phyloP scores from a whole-genome alignment of 2,888 invertebrate species.

The Pammene fasciana region DNA sequence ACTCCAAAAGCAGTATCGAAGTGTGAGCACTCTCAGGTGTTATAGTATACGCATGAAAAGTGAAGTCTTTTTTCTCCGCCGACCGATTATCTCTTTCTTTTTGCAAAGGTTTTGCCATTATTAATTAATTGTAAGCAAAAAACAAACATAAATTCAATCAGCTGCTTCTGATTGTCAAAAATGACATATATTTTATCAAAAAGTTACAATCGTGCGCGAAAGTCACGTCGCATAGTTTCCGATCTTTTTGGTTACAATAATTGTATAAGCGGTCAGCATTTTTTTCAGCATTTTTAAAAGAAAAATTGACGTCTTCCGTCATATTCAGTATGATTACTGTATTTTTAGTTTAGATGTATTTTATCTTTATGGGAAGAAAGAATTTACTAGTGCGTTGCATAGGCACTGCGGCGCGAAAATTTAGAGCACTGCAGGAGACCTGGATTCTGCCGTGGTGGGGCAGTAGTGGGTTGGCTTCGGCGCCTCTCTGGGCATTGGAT shows the following conservation, averaged over 20 bases:
- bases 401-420: slow-evolving; percentile 67
- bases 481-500: slow-evolving; percentile 72
- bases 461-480: slow-evolving; percentile 63
- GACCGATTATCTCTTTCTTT: slow-evolving; percentile 75
- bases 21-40: slow-evolving; percentile 76
- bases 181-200: not conserved
- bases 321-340: slow-evolving; percentile 35
- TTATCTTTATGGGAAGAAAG: slow-evolving; percentile 68
- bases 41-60: slow-evolving; percentile 70
- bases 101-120: slow-evolving; percentile 69
- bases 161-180: slow-evolving; percentile 3
- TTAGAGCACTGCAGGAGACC: slow-evolving; percentile 70
- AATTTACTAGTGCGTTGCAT: slow-evolving; percentile 67
- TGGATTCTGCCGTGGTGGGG: slow-evolving; percentile 79
- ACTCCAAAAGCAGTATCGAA: slow-evolving; percentile 71
- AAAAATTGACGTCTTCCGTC: slow-evolving; percentile 21
- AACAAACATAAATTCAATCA: not conserved
- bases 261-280: not conserved
- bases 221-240: no score
- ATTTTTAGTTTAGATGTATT: slow-evolving; percentile 46
- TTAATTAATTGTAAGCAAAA: not conserved
- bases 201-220: not conserved
- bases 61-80: slow-evolving; percentile 72
- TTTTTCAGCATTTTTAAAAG: not conserved
- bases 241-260: no score